A percentile compares a stretch with the other conserved stretches of the same genome.
These are phyloP conservation scores for Dicyrtomina minuta DNA, from an alignment of 2,888 invertebrate species.

Conservation along the genomic window DNA sequence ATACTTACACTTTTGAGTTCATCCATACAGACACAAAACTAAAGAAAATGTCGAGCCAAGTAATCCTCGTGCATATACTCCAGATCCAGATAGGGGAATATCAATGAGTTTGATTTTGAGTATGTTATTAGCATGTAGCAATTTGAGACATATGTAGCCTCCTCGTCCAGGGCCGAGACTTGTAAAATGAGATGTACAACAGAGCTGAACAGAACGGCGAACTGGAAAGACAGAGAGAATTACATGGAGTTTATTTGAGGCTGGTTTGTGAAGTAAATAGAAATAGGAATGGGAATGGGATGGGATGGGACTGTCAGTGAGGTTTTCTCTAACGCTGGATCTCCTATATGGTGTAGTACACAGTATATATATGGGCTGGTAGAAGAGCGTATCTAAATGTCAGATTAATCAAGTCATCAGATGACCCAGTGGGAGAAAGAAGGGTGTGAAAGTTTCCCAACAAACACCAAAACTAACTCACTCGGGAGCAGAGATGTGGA, in stretches of 20 bases:
- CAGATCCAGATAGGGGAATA: conserved; percentile 5
- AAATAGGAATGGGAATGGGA: not conserved
- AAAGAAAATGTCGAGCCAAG: no score
- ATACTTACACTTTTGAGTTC: not conserved
- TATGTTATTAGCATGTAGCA: no score
- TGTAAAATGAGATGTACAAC: no score
- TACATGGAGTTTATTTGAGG: not conserved
- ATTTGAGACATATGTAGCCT: no score
- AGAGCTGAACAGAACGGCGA: no score
- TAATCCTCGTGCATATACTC: no score
- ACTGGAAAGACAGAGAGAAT: no score
- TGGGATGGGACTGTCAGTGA: not conserved
- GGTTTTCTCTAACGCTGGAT: no score
- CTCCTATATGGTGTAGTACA: no score
- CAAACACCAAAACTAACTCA: conserved; percentile 19
- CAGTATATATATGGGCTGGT: no score
- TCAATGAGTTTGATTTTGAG: not conserved
- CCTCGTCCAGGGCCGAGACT: no score
- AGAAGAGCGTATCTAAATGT: conserved; percentile 38
- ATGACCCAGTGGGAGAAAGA: conserved; percentile 42
- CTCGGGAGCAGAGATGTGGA: conserved; percentile 39
- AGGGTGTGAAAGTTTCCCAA: conserved; percentile 44
- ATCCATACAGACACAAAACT: not conserved
- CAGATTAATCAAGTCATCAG: conserved; percentile 49
- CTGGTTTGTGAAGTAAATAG: conserved; percentile 4